phyloP scores from a whole-genome alignment of 2,888 invertebrate genomes.

The Spilarctia lutea region DNA sequence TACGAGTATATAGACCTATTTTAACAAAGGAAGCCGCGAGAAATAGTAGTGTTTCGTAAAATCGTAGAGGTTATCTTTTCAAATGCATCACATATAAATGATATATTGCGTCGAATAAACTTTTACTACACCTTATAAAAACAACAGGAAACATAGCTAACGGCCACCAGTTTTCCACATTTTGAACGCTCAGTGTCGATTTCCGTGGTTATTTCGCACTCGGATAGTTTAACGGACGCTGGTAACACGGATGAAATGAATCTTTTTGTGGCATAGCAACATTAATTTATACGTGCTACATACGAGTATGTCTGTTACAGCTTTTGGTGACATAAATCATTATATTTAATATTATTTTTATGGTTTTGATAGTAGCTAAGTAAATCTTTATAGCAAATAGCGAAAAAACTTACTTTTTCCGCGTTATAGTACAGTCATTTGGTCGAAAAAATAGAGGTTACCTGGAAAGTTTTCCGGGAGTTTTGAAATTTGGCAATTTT shows the following conservation, averaged over 20 bases:
- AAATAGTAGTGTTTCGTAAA: not conserved
- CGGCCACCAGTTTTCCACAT: slow-evolving; percentile 26
- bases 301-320: slow-evolving; percentile 13
- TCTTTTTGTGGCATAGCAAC: slow-evolving; percentile 23
- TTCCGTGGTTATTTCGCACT: slow-evolving; percentile 41
- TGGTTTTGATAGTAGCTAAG: too few relatives aligned
- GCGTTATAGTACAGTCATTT: too few relatives aligned
- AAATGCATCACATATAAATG: not conserved
- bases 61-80: not conserved
- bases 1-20: not conserved
- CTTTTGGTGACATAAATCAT: slow-evolving; percentile 7
- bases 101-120: slow-evolving; percentile 3
- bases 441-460: too few relatives aligned
- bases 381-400: not conserved
- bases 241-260: slow-evolving; percentile 28
- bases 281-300: slow-evolving; percentile 8
- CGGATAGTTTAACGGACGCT: slow-evolving; percentile 32
- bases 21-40: not conserved
- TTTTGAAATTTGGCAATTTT: too few relatives aligned
- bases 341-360: not conserved
- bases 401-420: too few relatives aligned
- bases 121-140: slow-evolving; percentile 23
- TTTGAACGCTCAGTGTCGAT: slow-evolving; percentile 45
- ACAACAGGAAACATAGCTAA: slow-evolving; percentile 38
- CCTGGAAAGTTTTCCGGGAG: too few relatives aligned